Conservation (phyloP, 2,113 vertebrate species). For the Elaphurus davidianus region DNA sequence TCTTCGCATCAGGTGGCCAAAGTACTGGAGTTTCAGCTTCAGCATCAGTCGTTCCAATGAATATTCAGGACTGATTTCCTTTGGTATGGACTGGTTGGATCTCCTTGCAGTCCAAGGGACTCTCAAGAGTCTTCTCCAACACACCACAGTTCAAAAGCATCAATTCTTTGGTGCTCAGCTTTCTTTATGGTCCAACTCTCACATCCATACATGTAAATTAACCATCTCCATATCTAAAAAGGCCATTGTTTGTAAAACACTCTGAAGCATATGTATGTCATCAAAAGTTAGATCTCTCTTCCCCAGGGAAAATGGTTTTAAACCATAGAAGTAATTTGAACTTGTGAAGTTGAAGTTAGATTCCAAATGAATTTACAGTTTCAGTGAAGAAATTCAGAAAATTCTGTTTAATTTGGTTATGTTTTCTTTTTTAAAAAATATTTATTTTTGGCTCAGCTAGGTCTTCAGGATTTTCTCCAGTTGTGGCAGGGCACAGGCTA, state of each 20-base stretch:
- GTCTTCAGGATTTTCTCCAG: background rate
- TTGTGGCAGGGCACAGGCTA: background rate
- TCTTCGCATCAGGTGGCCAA: background rate
- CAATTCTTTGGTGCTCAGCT: background rate
- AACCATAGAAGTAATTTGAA: background rate
- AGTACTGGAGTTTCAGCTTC: background rate
- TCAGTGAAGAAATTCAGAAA: constrained; percentile 7
- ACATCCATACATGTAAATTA: background rate
- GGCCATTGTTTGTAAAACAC: background rate
- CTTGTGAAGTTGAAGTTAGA: background rate
- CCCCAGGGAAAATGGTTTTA: background rate
- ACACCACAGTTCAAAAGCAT: background rate
- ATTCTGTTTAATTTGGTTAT: background rate
- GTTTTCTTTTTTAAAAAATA: background rate
- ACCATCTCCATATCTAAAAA: background rate
- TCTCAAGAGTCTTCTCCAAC: background rate
- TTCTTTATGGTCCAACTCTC: background rate
- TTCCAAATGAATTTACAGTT: background rate
- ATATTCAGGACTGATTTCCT: background rate
- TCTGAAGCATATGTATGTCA: background rate
- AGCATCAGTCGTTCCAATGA: background rate
- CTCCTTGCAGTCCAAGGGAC: background rate
- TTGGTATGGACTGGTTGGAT: background rate
- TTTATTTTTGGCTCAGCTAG: background rate
- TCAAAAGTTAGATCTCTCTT: background rate